phyloP scores from a whole-genome alignment of 2,888 invertebrate genomes.

The Drosophila austrosaltans region DNA sequence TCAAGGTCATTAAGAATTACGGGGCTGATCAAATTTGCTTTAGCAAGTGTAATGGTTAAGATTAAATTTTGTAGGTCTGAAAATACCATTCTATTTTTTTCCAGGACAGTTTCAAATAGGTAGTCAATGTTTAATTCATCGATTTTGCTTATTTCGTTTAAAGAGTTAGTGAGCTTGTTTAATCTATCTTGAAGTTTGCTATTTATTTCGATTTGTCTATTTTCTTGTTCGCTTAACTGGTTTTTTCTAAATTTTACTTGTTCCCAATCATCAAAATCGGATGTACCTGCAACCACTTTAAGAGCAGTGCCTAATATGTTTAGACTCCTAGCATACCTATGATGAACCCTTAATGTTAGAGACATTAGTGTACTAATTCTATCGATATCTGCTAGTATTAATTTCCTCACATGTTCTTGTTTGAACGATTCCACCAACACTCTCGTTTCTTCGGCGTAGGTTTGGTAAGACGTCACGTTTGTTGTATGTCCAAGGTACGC shows the following conservation, averaged over 20 bases:
- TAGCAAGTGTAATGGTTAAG: no score
- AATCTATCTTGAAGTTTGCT: conserved; percentile 11
- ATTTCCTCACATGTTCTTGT: no score
- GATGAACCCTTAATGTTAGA: no score
- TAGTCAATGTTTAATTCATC: not conserved
- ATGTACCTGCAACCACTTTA: conserved; percentile 13
- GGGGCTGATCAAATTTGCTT: no score
- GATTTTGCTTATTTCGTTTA: not conserved
- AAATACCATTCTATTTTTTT: conserved; percentile 5
- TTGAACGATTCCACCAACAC: no score
- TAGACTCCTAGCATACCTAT: not conserved
- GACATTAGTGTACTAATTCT: no score
- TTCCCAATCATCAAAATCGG: conserved; percentile 21
- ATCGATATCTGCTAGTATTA: no score
- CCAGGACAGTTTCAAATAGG: no score
- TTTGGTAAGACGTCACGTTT: conserved; percentile 23
- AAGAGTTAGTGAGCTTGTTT: not conserved
- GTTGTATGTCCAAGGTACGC: conserved; percentile 25
- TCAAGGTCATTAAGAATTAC: not conserved
- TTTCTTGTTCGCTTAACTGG: conserved; percentile 17
- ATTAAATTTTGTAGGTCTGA: no score
- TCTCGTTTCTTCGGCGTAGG: conserved; percentile 19
- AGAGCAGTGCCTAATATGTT: conserved; percentile 17
- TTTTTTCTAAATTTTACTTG: conserved; percentile 12
- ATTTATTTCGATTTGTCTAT: conserved; percentile 20